These are phyloP conservation scores for Sylvia atricapilla DNA, from an alignment of 2,113 vertebrate species.

Conservation along the genomic window DNA sequence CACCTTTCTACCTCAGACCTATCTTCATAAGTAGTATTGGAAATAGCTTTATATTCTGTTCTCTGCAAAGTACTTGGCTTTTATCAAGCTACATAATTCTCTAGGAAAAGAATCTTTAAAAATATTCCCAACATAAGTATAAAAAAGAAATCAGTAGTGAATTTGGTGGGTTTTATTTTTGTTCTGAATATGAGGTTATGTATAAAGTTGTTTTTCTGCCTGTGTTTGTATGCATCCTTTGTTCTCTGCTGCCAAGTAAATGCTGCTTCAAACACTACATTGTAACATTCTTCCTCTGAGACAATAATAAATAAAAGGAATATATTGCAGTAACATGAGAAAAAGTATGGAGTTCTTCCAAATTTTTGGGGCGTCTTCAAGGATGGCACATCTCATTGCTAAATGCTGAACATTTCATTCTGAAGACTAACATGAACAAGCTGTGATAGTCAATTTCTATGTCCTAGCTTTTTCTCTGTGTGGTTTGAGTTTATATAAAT, in stretches of 20 bases:
- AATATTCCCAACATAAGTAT: slow-evolving; percentile 49
- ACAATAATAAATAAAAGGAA: slow-evolving; percentile 77
- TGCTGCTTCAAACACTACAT: slow-evolving; percentile 78
- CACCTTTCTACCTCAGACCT: slow-evolving; percentile 98
- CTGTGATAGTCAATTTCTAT: not conserved
- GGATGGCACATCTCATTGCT: slow-evolving; percentile 78
- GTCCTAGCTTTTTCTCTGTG: not conserved
- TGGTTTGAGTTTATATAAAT: not conserved
- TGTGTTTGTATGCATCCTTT: slow-evolving; percentile 74
- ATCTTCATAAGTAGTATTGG: slow-evolving; percentile 80
- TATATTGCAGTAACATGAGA: slow-evolving; percentile 75
- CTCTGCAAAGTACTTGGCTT: slow-evolving; percentile 68
- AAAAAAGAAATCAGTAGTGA: slow-evolving; percentile 73
- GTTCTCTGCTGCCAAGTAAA: slow-evolving; percentile 77
- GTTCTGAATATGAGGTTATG: slow-evolving; percentile 69
- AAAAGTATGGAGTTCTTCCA: slow-evolving; percentile 79
- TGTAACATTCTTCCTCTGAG: slow-evolving; percentile 75
- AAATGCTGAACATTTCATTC: slow-evolving; percentile 80
- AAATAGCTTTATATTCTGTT: slow-evolving; percentile 74
- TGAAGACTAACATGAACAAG: slow-evolving; percentile 70
- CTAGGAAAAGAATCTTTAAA: slow-evolving; percentile 70
- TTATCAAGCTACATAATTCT: slow-evolving; percentile 67
- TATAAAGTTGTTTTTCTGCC: slow-evolving; percentile 75
- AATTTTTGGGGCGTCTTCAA: slow-evolving; percentile 82
- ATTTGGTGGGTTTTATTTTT: slow-evolving; percentile 76